Percentiles rank a stretch among this genome's conserved stretches.
These are phyloP conservation scores for Allophyes oxyacanthae DNA, from an alignment of 2,888 invertebrate species.

Conservation along the genomic window DNA sequence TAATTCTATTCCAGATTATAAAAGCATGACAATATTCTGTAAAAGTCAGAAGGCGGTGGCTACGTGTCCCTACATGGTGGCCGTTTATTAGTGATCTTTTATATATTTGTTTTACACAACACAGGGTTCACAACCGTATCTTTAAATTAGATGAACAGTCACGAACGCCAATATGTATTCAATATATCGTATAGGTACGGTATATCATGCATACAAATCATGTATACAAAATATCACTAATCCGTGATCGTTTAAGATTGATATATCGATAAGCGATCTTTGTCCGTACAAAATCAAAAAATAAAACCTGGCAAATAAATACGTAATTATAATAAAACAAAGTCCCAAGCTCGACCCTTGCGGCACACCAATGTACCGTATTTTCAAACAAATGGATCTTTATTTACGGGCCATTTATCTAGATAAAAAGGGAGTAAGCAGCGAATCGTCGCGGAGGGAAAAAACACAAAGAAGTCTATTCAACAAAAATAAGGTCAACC, in stretches of 20 bases:
- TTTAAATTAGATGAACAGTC: conserved; percentile 56
- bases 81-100: conserved; percentile 48
- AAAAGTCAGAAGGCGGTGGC: conserved; percentile 38
- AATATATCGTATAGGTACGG: conserved; percentile 1
- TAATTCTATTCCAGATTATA: conserved; percentile 54
- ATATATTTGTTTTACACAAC: conserved; percentile 40
- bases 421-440: conserved; percentile 58
- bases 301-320: conserved; percentile 18
- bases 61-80: conserved; percentile 59
- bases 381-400: conserved; percentile 53
- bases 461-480: conserved; percentile 53
- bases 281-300: conserved; percentile 14
- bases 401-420: conserved; percentile 62
- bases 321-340: conserved; percentile 45
- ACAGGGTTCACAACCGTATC: conserved; percentile 37
- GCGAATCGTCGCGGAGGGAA: conserved; percentile 36
- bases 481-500: conserved; percentile 59
- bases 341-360: conserved; percentile 57
- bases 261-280: conserved; percentile 8
- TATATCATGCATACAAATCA: conserved; percentile 15
- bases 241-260: not conserved
- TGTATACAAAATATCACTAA: conserved; percentile 15
- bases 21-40: conserved; percentile 40
- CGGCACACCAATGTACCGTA: conserved; percentile 49
- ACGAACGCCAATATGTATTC: conserved; percentile 52